Percentiles rank a stretch among this genome's conserved stretches.
Conservation (phyloP, 2,888 invertebrate species). For the Euplagia quadripunctaria region DNA sequence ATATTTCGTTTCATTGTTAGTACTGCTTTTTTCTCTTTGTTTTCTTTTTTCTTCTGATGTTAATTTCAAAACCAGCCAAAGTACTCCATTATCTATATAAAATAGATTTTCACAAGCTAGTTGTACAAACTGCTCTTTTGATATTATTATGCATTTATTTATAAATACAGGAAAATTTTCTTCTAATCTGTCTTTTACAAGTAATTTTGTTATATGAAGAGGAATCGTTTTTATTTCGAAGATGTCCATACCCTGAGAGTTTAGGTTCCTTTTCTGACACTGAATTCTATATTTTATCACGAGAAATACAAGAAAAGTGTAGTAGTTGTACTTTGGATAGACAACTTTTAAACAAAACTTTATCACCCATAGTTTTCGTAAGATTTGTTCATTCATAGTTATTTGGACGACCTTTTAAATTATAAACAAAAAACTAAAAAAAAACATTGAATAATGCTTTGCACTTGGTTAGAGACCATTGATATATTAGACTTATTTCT, state of each 20-base stretch:
- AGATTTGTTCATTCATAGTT: slow-evolving; percentile 76
- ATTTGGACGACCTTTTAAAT: slow-evolving; percentile 21
- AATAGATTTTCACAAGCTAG: slow-evolving; percentile 81
- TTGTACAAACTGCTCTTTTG: slow-evolving; percentile 76
- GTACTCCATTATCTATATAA: slow-evolving; percentile 78
- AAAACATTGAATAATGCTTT: slow-evolving; percentile 23
- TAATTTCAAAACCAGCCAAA: slow-evolving; percentile 79
- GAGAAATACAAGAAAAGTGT: slow-evolving; percentile 77
- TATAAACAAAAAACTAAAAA: slow-evolving; percentile 24
- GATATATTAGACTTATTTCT: slow-evolving; percentile 13
- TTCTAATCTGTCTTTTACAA: slow-evolving; percentile 66
- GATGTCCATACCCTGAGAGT: slow-evolving; percentile 62
- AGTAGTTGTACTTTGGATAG: slow-evolving; percentile 82
- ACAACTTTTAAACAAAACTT: slow-evolving; percentile 81
- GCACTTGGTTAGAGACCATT: not conserved
- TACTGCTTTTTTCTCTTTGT: slow-evolving; percentile 55
- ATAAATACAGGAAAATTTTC: slow-evolving; percentile 66
- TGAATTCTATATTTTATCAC: slow-evolving; percentile 79
- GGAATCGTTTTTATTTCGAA: slow-evolving; percentile 70
- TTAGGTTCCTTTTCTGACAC: slow-evolving; percentile 53
- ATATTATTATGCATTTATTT: slow-evolving; percentile 77
- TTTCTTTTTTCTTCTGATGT: slow-evolving; percentile 65
- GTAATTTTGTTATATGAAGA: slow-evolving; percentile 55
- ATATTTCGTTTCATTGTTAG: slow-evolving; percentile 61
- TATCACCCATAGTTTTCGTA: slow-evolving; percentile 77